phyloP scores from a whole-genome alignment of 2,888 invertebrate species.

The Erebia palarica region DNA sequence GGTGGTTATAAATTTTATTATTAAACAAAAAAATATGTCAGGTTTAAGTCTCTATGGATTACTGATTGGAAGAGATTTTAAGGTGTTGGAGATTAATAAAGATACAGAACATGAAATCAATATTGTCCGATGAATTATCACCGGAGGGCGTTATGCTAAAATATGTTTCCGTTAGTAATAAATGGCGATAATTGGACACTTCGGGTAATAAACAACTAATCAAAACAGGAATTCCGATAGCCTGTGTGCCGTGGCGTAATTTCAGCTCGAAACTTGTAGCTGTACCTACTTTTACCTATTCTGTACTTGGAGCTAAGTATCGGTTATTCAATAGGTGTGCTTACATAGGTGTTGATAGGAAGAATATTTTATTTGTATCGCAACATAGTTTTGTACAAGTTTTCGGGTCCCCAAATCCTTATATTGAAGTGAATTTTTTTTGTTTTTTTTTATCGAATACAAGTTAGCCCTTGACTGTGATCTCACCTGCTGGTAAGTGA shows the following conservation, averaged over 20 bases:
- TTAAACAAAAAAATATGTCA: background rate
- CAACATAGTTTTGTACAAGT: background rate
- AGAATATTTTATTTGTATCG: background rate
- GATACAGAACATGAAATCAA: slow-evolving; percentile 24
- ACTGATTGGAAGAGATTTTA: background rate
- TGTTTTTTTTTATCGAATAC: too few relatives aligned
- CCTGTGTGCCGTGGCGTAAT: slow-evolving; percentile 32
- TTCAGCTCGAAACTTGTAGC: slow-evolving; percentile 23
- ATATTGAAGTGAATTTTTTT: too few relatives aligned
- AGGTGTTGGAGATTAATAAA: slow-evolving; percentile 10
- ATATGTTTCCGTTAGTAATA: slow-evolving; percentile 44
- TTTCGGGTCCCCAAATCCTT: too few relatives aligned
- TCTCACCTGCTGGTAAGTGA: too few relatives aligned
- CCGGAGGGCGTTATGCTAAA: slow-evolving; percentile 41
- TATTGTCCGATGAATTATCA: slow-evolving; percentile 31
- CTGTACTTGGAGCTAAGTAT: background rate
- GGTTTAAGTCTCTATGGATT: background rate
- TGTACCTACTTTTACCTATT: slow-evolving; percentile 5
- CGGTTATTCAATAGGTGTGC: too few relatives aligned
- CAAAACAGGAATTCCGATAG: slow-evolving; percentile 42
- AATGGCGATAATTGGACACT: slow-evolving; percentile 46
- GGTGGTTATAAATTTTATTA: too few relatives aligned
- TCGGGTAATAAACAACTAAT: slow-evolving; percentile 42
- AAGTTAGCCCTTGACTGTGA: too few relatives aligned
- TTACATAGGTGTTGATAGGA: background rate